These are phyloP conservation scores for Mus minutoides DNA, from an alignment of 2,797 vertebrate species.

Conservation along the genomic window DNA sequence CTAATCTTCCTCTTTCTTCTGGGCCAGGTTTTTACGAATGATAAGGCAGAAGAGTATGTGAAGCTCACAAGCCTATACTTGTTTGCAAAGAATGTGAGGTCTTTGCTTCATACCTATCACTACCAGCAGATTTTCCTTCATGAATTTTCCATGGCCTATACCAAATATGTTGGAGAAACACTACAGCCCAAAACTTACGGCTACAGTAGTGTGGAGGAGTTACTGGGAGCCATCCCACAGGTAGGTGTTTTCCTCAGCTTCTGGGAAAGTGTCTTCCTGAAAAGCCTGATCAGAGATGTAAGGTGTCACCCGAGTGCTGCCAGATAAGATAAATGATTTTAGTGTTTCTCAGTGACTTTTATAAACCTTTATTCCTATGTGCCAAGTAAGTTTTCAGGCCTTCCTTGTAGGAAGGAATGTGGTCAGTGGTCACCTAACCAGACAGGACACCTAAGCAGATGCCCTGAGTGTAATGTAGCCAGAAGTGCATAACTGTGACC, in stretches of 20 bases:
- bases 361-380: background rate
- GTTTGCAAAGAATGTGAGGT: constrained; percentile 95
- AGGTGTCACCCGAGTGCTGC: background rate
- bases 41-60: constrained; percentile 89
- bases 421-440: background rate
- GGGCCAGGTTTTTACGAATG: constrained; percentile 90
- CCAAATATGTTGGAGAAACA: constrained; percentile 93
- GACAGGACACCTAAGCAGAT: background rate
- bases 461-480: no score
- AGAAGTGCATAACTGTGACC: background rate
- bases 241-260: constrained; percentile 81
- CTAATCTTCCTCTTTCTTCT: background rate
- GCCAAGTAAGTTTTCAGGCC: background rate
- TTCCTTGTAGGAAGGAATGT: background rate
- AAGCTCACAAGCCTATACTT: constrained; percentile 94
- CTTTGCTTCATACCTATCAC: constrained; percentile 97
- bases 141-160: constrained; percentile 94
- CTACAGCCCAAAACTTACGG: constrained; percentile 93
- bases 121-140: constrained; percentile 99
- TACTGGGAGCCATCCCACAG: constrained; percentile 96
- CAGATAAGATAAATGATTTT: background rate
- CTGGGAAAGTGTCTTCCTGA: background rate
- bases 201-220: constrained; percentile 92
- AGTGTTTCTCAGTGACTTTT: background rate
- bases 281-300: background rate